These are phyloP conservation scores for Dendrocincla fuliginosa DNA, from an alignment of 2,797 vertebrate genomes.

Conservation along the genomic window DNA sequence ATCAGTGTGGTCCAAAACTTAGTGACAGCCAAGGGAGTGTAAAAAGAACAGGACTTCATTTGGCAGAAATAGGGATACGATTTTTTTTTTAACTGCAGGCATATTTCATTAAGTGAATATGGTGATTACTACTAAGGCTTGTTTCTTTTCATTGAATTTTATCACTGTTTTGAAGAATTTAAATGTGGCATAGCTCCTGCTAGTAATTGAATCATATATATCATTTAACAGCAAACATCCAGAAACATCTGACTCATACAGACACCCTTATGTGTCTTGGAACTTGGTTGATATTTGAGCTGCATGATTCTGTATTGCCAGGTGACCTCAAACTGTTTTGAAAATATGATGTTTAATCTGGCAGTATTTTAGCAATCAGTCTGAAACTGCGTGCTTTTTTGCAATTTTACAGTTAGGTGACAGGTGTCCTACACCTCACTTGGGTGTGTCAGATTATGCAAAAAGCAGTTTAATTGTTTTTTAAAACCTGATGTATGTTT, in stretches of 20 bases:
- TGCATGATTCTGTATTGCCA: background rate
- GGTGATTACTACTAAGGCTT: background rate
- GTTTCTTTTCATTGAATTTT: background rate
- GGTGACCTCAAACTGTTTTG: background rate
- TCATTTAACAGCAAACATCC: background rate
- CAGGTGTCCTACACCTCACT: background rate
- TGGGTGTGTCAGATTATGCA: background rate
- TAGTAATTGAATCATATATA: background rate
- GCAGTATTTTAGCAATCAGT: background rate
- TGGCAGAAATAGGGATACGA: background rate
- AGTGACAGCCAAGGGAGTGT: rapidly evolving
- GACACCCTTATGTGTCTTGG: background rate
- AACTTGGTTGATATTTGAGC: background rate
- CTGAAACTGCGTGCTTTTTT: background rate
- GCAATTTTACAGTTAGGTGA: background rate
- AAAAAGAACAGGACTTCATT: background rate
- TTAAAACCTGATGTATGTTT: background rate
- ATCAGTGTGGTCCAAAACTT: background rate
- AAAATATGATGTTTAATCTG: background rate
- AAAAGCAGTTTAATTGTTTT: background rate
- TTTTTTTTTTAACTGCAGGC: background rate
- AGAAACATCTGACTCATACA: background rate
- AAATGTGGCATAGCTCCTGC: background rate
- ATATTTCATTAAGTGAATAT: background rate
- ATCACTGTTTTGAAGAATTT: background rate